Conservation (phyloP, 2,113 vertebrate genomes). For the Perca flavescens region DNA sequence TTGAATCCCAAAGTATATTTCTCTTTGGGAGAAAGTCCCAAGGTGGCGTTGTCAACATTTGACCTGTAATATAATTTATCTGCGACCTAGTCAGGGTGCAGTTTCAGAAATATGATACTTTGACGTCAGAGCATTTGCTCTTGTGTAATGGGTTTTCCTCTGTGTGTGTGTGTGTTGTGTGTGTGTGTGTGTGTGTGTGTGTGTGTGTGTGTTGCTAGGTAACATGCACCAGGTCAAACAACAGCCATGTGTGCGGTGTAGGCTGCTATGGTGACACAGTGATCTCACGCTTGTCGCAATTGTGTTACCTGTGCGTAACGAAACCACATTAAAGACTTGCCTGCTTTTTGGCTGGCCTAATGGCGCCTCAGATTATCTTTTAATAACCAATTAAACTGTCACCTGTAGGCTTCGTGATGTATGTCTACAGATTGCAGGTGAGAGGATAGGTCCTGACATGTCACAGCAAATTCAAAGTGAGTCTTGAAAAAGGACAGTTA, state of each 20-base stretch:
- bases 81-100: too few species aligned
- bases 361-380: constrained; percentile 13
- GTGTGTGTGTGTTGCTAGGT: constrained; percentile 46
- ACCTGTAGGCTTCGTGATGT: constrained; percentile 16
- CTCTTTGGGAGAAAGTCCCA: too few species aligned
- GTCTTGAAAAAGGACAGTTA: background rate
- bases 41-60: too few species aligned
- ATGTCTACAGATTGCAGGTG: background rate
- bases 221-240: constrained; percentile 53
- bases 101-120: background rate
- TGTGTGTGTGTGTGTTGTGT: background rate
- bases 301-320: background rate
- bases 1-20: too few species aligned
- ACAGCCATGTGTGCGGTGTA: constrained; percentile 42
- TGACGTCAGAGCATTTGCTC: constrained; percentile 7
- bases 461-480: constrained; percentile 22
- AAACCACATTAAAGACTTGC: constrained; percentile 43
- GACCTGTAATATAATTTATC: too few species aligned
- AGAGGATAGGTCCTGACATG: constrained; percentile 6
- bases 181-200: constrained; percentile 31
- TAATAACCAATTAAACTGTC: constrained; percentile 44
- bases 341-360: background rate
- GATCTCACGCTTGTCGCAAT: constrained; percentile 13
- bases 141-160: constrained; percentile 63
- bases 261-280: background rate